Percentiles rank a stretch among this genome's conserved stretches.
Evolutionary conservation across 1,140 invertebrate genomes (phyloP).

Genomic region (Lepidurus couesii): DNA sequence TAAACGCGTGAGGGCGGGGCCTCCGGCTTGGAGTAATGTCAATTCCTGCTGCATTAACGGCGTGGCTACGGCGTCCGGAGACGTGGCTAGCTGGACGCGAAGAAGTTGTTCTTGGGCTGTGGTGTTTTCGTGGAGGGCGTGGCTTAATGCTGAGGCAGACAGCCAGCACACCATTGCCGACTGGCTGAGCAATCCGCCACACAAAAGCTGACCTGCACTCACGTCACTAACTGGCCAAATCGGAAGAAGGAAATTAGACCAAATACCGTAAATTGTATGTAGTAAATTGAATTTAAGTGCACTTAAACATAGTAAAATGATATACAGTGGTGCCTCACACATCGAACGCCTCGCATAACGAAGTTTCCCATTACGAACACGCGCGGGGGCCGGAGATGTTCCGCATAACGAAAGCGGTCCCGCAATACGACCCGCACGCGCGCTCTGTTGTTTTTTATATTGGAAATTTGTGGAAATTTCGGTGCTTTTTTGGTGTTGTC

Average conservation of each 20-base stretch:
- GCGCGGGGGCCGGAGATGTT: too few relatives aligned
- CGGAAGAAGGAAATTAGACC: background rate
- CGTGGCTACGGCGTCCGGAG: slow-evolving; percentile 72
- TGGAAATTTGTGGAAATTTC: too few relatives aligned
- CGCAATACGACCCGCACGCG: too few relatives aligned
- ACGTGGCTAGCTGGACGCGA: slow-evolving; percentile 81
- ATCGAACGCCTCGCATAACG: too few relatives aligned
- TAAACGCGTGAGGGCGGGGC: slow-evolving; percentile 81
- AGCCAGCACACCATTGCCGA: slow-evolving; percentile 98
- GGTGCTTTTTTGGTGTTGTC: too few relatives aligned
- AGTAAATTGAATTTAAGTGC: background rate
- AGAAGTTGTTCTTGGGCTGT: slow-evolving; percentile 84
- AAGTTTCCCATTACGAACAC: too few relatives aligned
- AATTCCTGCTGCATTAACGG: slow-evolving; percentile 83
- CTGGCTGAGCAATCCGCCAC: slow-evolving; percentile 82
- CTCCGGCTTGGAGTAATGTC: slow-evolving; percentile 65
- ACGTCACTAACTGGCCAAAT: slow-evolving; percentile 41
- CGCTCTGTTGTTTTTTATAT: too few relatives aligned
- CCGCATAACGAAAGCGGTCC: too few relatives aligned
- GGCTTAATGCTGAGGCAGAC: slow-evolving; percentile 81
- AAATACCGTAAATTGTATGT: background rate
- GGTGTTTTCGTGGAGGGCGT: slow-evolving; percentile 78
- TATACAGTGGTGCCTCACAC: too few relatives aligned
- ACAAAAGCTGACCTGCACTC: slow-evolving; percentile 80
- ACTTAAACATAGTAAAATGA: background rate